Evolutionary conservation across 30 jellyfish, hydroid and myxozoan genomes (phyloP).

Genomic region (Nemopilema nomurai): DNA sequence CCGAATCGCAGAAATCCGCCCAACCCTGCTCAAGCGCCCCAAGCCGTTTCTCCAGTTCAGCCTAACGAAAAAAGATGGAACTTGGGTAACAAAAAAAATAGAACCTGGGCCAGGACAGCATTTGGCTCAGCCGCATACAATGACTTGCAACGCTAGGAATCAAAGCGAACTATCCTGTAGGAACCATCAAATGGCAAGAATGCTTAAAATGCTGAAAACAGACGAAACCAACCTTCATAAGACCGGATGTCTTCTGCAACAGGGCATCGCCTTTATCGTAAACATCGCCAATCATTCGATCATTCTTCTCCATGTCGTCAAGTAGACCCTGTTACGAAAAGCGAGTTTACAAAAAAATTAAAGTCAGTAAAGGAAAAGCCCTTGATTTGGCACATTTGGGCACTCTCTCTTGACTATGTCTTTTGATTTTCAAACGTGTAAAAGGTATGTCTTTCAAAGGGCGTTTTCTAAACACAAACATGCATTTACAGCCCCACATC

Average conservation of each 20-base stretch:
- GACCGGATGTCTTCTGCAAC: conserved; percentile 59
- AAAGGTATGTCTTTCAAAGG: too few relatives aligned
- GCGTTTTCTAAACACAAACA: too few relatives aligned
- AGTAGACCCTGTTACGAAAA: conserved; percentile 54
- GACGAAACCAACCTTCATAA: conserved; percentile 44
- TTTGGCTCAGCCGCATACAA: neutral
- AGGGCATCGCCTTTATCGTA: conserved; percentile 72
- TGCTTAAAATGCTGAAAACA: neutral
- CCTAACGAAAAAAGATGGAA: conserved; percentile 4
- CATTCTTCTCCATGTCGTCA: conserved; percentile 83
- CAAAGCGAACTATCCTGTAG: neutral
- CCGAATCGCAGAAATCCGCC: conserved; percentile 70
- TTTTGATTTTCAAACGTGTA: too few relatives aligned
- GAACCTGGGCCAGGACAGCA: neutral
- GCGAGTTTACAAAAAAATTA: too few relatives aligned
- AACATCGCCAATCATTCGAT: conserved; percentile 76
- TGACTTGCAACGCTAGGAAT: neutral
- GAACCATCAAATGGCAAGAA: neutral
- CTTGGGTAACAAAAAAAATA: neutral
- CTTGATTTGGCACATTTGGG: neutral
- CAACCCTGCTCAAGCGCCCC: conserved; percentile 63
- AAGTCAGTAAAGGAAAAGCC: neutral
- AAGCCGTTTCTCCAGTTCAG: conserved; percentile 34
- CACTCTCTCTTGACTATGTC: too few relatives aligned
- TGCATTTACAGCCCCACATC: neutral